Percentiles rank a stretch among this genome's conserved stretches.
Evolutionary conservation across 2,888 invertebrate species (phyloP).

Genomic region (Nephrotoma appendiculata): DNA sequence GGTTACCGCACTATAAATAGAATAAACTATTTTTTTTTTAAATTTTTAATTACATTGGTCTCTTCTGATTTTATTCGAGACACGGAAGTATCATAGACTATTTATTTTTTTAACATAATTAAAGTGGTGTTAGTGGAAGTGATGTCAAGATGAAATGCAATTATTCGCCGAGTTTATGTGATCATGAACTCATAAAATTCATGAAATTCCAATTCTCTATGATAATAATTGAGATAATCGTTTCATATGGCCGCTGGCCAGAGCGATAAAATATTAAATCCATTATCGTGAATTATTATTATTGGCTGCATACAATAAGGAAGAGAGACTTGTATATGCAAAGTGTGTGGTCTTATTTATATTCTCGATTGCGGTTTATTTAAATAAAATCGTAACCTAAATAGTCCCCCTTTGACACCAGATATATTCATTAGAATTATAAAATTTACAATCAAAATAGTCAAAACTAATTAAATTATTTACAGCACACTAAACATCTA

Average conservation of each 20-base stretch:
- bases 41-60: not conserved
- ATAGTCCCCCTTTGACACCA: no score
- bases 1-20: not conserved
- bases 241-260: not conserved
- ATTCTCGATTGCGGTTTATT: not conserved
- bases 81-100: not conserved
- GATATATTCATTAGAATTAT: no score
- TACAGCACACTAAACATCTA: not conserved
- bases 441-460: not conserved
- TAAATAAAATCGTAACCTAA: not conserved
- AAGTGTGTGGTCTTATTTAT: not conserved
- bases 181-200: not conserved
- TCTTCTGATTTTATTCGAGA: not conserved
- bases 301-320: not conserved
- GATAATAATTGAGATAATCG: not conserved
- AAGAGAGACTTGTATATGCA: not conserved
- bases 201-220: not conserved
- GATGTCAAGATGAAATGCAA: not conserved
- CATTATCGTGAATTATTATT: not conserved
- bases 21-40: not conserved
- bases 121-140: no score
- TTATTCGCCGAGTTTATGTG: not conserved
- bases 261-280: not conserved
- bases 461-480: not conserved
- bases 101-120: not conserved